Evolutionary conservation across 2,797 vertebrate species (phyloP).

Genomic region (Limnodromus scolopaceus): DNA sequence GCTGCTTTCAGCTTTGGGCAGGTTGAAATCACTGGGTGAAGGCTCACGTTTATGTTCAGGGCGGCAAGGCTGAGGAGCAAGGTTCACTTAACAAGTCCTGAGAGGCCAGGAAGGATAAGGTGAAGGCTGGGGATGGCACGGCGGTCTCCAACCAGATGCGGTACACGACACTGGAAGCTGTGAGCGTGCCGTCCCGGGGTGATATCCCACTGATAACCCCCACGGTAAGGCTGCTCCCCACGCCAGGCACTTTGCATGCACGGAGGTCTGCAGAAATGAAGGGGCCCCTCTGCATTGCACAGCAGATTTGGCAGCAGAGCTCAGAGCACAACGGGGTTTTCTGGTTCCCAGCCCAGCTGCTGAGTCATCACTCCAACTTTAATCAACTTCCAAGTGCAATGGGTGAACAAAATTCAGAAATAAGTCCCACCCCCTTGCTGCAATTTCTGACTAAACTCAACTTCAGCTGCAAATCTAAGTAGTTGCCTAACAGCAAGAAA

Average conservation of each 20-base stretch:
- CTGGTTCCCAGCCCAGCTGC: not conserved
- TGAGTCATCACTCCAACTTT: slow-evolving; percentile 15
- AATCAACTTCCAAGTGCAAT: not conserved
- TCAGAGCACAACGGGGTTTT: not conserved
- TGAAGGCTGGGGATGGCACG: not conserved
- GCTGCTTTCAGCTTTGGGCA: not conserved
- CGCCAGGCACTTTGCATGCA: fast-evolving
- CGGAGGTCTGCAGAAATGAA: not conserved
- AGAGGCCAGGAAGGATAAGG: not conserved
- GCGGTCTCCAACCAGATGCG: not conserved
- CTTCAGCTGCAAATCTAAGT: not conserved
- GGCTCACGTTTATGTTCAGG: not conserved
- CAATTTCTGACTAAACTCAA: not conserved
- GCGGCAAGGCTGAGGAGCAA: not conserved
- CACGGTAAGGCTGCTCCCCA: fast-evolving
- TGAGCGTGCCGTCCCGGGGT: not conserved
- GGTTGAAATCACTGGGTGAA: not conserved
- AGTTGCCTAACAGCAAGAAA: not conserved
- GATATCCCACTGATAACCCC: not conserved
- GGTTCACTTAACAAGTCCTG: not conserved
- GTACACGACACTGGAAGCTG: fast-evolving
- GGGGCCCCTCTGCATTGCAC: not conserved
- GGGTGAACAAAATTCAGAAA: not conserved
- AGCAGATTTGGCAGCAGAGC: not conserved
- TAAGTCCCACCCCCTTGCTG: not conserved